Percentiles rank a stretch among this genome's conserved stretches.
These are phyloP conservation scores for Sorex fumeus DNA, from an alignment of 2,113 vertebrate genomes.

Conservation along the genomic window DNA sequence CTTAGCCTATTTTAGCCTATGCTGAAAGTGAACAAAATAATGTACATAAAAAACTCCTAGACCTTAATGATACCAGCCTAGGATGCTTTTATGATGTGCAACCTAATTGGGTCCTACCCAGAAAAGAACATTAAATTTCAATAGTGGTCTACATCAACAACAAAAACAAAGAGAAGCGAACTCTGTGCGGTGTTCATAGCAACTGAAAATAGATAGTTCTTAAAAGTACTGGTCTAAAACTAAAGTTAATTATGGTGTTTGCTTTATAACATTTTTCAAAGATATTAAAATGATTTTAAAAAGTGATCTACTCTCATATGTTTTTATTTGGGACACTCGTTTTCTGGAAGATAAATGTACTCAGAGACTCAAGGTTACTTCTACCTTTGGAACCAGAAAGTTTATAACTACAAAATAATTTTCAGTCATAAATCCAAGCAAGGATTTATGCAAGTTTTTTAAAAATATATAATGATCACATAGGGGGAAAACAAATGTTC, in stretches of 20 bases:
- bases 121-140: slow-evolving; percentile 39
- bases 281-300: slow-evolving; percentile 25
- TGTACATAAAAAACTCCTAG: slow-evolving; percentile 37
- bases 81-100: slow-evolving; percentile 2
- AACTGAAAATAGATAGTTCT: background rate
- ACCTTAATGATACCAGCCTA: background rate
- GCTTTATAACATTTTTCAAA: slow-evolving; percentile 50
- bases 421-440: slow-evolving; percentile 48
- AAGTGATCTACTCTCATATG: background rate
- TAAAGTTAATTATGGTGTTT: background rate
- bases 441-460: background rate
- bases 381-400: background rate
- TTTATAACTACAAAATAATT: slow-evolving; percentile 4
- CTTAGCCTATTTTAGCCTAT: background rate
- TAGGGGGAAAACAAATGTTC: background rate
- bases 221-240: slow-evolving; percentile 50
- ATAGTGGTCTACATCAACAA: background rate
- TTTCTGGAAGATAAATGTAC: slow-evolving; percentile 14
- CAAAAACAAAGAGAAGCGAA: slow-evolving; percentile 16
- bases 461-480: background rate
- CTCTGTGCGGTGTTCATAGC: background rate
- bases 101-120: background rate
- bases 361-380: background rate
- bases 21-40: slow-evolving; percentile 33
- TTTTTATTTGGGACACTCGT: background rate